phyloP scores from a whole-genome alignment of 2,113 vertebrate genomes.

The Macquaria ambigua region DNA sequence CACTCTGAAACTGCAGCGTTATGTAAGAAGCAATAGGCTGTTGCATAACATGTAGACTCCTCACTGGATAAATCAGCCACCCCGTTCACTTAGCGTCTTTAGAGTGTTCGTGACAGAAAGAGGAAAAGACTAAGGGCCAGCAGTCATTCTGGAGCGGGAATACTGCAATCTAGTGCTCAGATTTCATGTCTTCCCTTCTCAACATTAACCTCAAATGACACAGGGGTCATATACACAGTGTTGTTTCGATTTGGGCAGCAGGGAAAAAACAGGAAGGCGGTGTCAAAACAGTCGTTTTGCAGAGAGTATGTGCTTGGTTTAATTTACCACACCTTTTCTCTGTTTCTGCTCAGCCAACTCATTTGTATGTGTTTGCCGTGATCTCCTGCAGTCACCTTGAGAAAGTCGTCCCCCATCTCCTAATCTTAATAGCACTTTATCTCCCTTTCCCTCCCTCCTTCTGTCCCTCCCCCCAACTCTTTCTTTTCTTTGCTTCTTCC shows the following conservation, averaged over 20 bases:
- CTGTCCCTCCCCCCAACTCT: not conserved
- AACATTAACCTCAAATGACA: conserved; percentile 11
- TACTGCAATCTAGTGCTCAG: not conserved
- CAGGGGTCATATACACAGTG: not conserved
- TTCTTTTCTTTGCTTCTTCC: conserved; percentile 21
- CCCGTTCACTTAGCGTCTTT: conserved; percentile 33
- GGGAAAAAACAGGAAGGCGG: conserved; percentile 15
- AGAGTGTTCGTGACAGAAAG: conserved; percentile 32
- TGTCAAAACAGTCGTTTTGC: conserved; percentile 7
- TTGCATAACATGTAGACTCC: conserved; percentile 69
- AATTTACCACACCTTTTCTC: conserved; percentile 33
- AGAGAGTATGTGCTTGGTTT: conserved; percentile 21
- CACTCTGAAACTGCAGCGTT: conserved; percentile 68
- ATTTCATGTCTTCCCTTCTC: not conserved
- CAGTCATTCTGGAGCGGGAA: conserved; percentile 34
- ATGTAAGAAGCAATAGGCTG: conserved; percentile 66
- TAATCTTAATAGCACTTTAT: conserved; percentile 79
- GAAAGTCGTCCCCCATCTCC: conserved; percentile 58
- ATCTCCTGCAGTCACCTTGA: conserved; percentile 82
- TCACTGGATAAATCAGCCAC: conserved; percentile 43
- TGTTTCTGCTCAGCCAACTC: conserved; percentile 54
- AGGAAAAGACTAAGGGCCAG: conserved; percentile 4
- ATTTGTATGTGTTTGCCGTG: conserved; percentile 75
- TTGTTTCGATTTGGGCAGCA: not conserved
- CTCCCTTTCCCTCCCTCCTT: conserved; percentile 22